Conservation (phyloP, 1,140 invertebrate genomes). For the Metopolophium dirhodum region DNA sequence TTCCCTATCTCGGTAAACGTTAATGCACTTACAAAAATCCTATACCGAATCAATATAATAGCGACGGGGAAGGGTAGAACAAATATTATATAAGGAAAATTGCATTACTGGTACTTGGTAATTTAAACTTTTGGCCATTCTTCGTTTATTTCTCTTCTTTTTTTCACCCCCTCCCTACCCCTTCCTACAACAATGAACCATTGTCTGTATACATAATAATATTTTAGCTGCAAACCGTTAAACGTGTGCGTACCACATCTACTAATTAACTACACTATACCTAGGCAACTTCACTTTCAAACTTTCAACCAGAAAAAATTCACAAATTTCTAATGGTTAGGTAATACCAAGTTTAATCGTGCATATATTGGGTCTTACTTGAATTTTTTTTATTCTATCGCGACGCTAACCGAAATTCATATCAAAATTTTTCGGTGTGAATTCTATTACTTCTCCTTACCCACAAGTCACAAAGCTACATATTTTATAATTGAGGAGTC, state of each 20-base stretch:
- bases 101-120: slow-evolving; percentile 11
- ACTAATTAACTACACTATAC: not conserved
- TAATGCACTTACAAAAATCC: slow-evolving; percentile 42
- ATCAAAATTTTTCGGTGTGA: not conserved
- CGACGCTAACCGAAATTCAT: not conserved
- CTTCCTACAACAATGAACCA: not conserved
- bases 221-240: not conserved
- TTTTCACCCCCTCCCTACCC: not conserved
- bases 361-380: not conserved
- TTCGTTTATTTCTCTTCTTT: not conserved
- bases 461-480: not conserved
- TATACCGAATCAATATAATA: slow-evolving; percentile 14
- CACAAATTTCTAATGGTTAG: not conserved
- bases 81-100: slow-evolving; percentile 39
- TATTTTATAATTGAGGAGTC: slow-evolving; percentile 25
- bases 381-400: not conserved
- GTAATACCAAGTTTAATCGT: not conserved
- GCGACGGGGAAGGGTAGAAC: not conserved
- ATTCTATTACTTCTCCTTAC: not conserved
- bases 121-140: slow-evolving; percentile 13
- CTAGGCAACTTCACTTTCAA: not conserved
- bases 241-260: not conserved
- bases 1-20: not conserved
- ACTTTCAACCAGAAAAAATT: not conserved
- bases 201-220: not conserved